A percentile compares a stretch with the other conserved stretches of the same genome.
phyloP scores from a whole-genome alignment of 2,888 invertebrate genomes.

The Orthosia incerta region DNA sequence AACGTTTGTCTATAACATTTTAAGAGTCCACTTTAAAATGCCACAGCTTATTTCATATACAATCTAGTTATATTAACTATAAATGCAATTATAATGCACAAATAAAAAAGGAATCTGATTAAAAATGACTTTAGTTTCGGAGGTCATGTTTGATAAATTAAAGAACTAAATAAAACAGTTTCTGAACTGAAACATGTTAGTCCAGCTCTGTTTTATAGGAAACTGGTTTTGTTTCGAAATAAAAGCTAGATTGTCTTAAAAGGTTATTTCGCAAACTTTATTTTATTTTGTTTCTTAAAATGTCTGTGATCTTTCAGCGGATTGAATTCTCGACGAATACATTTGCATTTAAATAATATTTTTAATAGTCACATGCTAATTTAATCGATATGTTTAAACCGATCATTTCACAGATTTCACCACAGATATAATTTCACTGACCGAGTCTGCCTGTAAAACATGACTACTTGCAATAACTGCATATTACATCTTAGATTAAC shows the following conservation, averaged over 20 bases:
- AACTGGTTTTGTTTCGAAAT: conserved; percentile 43
- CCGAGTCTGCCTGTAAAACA: conserved; percentile 4
- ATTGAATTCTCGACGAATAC: conserved; percentile 9
- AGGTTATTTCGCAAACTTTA: conserved; percentile 20
- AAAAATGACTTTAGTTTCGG: conserved; percentile 46
- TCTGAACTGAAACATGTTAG: conserved; percentile 30
- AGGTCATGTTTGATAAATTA: conserved; percentile 27
- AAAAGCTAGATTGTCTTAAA: conserved; percentile 34
- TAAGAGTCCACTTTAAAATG: conserved; percentile 68
- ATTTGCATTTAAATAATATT: conserved; percentile 20
- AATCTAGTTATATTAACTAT: conserved; percentile 26
- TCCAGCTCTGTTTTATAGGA: conserved; percentile 7
- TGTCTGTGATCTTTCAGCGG: conserved; percentile 10
- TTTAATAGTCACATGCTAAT: conserved; percentile 14
- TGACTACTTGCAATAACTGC: conserved; percentile 33
- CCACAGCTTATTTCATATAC: conserved; percentile 57
- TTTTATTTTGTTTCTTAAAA: conserved; percentile 14
- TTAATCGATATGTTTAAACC: conserved; percentile 3
- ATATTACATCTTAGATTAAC: conserved; percentile 37
- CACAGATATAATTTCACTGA: not conserved
- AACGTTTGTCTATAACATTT: conserved; percentile 64
- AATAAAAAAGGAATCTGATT: conserved; percentile 37
- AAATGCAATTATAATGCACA: conserved; percentile 40
- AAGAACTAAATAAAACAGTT: conserved; percentile 35
- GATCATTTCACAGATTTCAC: conserved; percentile 30